These are phyloP conservation scores for Clangula hyemalis DNA, from an alignment of 2,797 vertebrate species.

Conservation along the genomic window DNA sequence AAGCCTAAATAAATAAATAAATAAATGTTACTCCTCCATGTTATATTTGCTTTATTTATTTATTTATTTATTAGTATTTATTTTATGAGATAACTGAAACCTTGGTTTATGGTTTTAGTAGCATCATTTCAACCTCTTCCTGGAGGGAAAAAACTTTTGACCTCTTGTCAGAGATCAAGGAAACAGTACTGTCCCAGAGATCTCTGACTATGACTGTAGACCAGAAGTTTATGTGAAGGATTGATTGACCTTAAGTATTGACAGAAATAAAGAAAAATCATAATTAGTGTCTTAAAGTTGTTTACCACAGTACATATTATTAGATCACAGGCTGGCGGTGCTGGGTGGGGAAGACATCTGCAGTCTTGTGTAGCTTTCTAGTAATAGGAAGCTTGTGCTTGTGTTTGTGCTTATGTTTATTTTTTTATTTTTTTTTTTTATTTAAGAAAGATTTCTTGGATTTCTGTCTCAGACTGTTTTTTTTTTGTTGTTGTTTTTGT, in stretches of 20 bases:
- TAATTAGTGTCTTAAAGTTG: background rate
- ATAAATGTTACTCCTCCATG: background rate
- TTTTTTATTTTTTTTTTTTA: background rate
- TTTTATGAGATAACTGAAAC: background rate
- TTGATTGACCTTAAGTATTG: background rate
- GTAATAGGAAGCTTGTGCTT: background rate
- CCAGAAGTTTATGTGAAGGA: background rate
- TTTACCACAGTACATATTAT: background rate
- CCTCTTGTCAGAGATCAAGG: background rate
- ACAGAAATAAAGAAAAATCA: background rate
- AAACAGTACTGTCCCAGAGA: background rate
- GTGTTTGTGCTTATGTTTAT: background rate
- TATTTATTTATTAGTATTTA: background rate
- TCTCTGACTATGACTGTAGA: background rate
- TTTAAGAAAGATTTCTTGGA: background rate
- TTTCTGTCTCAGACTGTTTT: background rate
- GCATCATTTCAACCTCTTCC: background rate
- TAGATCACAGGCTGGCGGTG: background rate
- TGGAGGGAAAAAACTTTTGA: background rate
- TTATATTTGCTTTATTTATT: background rate
- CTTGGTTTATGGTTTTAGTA: background rate
- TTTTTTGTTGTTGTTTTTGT: background rate
- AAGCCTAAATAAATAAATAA: constrained; percentile 16
- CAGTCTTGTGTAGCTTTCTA: background rate
- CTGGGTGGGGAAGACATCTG: background rate